Conservation (phyloP, 2,888 invertebrate genomes). For the Drosophila longiperda region DNA sequence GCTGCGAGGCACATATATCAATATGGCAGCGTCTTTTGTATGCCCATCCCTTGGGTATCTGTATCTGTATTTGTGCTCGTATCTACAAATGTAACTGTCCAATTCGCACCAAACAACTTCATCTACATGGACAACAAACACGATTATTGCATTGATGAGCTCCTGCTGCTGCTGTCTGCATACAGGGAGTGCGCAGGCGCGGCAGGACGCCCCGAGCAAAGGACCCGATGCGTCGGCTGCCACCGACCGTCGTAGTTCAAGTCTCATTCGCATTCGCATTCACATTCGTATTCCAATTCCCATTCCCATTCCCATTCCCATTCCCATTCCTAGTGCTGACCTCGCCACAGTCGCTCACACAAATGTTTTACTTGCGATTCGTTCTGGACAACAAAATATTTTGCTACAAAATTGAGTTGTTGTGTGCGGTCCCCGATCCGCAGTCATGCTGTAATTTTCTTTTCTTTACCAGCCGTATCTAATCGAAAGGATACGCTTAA, state of each 20-base stretch:
- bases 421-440: constrained; percentile 58
- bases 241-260: constrained; percentile 24
- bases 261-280: constrained; percentile 8
- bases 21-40: constrained; percentile 59
- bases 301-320: constrained; percentile 9
- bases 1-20: constrained; percentile 59
- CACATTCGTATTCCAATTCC: constrained; percentile 5
- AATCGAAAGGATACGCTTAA: constrained; percentile 77
- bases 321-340: constrained; percentile 20
- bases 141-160: constrained; percentile 83
- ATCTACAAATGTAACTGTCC: constrained; percentile 26
- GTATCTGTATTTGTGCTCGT: constrained; percentile 10
- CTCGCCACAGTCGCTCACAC: constrained; percentile 31
- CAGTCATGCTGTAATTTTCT: constrained; percentile 67
- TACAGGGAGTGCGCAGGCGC: constrained; percentile 77
- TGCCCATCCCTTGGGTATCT: constrained; percentile 51
- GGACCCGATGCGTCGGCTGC: constrained; percentile 46
- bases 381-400: constrained; percentile 83
- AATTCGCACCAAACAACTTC: constrained; percentile 72
- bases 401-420: constrained; percentile 80
- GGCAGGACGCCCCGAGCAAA: constrained; percentile 62
- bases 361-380: constrained; percentile 76
- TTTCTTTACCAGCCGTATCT: constrained; percentile 71
- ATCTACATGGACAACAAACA: constrained; percentile 63
- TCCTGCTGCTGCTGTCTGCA: constrained; percentile 83